Evolutionary conservation across 2,888 invertebrate genomes (phyloP).

Genomic region (Elmis aenea): DNA sequence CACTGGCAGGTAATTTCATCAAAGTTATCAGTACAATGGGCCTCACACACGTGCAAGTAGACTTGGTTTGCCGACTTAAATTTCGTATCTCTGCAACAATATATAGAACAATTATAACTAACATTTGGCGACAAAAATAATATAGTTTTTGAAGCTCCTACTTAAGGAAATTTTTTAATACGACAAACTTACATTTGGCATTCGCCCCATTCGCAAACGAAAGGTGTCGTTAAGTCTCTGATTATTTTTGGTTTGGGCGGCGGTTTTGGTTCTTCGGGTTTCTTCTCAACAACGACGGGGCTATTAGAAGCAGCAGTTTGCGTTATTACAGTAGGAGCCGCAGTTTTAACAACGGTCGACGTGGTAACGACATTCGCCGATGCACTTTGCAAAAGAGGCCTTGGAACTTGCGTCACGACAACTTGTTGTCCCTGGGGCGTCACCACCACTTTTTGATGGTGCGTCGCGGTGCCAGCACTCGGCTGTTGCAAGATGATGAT

Average conservation of each 20-base stretch:
- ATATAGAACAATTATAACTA: conserved; percentile 12
- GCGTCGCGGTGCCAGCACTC: conserved; percentile 43
- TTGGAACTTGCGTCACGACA: conserved; percentile 57
- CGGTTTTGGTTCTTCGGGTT: conserved; percentile 25
- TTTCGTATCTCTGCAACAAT: conserved; percentile 51
- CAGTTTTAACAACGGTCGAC: conserved; percentile 32
- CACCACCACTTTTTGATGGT: conserved; percentile 56
- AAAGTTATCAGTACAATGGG: conserved; percentile 69
- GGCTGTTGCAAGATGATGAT: conserved; percentile 64
- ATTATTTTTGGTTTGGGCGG: conserved; percentile 37
- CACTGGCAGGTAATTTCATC: conserved; percentile 81
- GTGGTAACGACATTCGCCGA: conserved; percentile 47
- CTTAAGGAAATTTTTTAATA: neutral
- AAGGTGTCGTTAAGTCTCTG: conserved; percentile 49
- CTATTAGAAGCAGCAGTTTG: conserved; percentile 23
- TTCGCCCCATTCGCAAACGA: conserved; percentile 91
- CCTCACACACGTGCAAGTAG: conserved; percentile 80
- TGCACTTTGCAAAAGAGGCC: conserved; percentile 49
- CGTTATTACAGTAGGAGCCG: conserved; percentile 27
- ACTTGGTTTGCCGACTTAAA: conserved; percentile 74
- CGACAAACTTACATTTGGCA: conserved; percentile 60
- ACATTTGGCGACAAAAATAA: conserved; percentile 6
- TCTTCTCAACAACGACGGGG: conserved; percentile 28
- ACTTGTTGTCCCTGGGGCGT: conserved; percentile 65
- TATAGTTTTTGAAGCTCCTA: no score